Evolutionary conservation across 1,140 invertebrate genomes (phyloP), one percentile per base, ranked within the genome.

Genomic region (Frieseomelitta varia): DNA sequence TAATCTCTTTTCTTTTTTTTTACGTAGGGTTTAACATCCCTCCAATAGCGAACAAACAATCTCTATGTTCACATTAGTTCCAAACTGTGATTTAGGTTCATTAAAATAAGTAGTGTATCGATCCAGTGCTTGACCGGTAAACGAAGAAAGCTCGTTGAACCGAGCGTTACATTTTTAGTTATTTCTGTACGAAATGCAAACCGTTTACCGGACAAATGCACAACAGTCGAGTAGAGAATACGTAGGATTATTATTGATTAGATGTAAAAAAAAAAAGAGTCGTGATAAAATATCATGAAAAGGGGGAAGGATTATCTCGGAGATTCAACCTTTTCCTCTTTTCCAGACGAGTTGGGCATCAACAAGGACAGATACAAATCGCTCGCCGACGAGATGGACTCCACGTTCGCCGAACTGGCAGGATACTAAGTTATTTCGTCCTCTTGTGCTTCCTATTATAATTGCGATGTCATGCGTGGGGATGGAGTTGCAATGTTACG

Each of bases 351-450:
- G 96, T 96, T 99, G 95, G 98, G 99, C 92, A 98, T 99, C 96
- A 99, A 99, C 97, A 99, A 99, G 96, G 98, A 99, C 96, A 98
- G 98, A 97, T 99, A 99, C 98, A 99, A 99, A 96, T 97, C 97
- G 88, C 95, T 97, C 95, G 97, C 97, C 92, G 99, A 99, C 95
- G 99, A 99, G 95, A 98, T 99, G 97, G 99, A 99, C 96, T 95
- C 96, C 88, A 97, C 97, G 85, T 97, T 97, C 93, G 98, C 98
- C 94, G 99, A 99, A 96, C 97, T 99, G 97, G 97, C 97, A 90
- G 97, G 97, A 94, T 97, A 97, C 94, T 97, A 97, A 79, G 74
- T 63, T 68, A 67, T 77, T 27, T 69, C 67, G 79, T 77, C 63
- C 68, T 79, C 65, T 68, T 76, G 51, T 72, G 81, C 75, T 89